Conservation (phyloP, 2,113 vertebrate species). For the Urocolius indicus region DNA sequence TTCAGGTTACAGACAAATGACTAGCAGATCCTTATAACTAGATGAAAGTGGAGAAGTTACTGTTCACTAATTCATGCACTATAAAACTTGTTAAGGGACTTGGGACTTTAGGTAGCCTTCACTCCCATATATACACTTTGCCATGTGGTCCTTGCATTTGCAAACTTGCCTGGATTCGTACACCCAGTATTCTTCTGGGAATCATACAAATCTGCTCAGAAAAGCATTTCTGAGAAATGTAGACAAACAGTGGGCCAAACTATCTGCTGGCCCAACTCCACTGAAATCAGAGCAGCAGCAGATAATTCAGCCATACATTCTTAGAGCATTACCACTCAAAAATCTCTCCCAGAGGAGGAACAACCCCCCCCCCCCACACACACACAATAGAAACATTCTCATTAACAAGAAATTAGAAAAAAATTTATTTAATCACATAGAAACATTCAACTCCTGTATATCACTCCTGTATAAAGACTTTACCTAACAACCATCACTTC, state of each 20-base stretch:
- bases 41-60: background rate
- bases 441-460: background rate
- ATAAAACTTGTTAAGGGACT: background rate
- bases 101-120: background rate
- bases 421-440: slow-evolving; percentile 2
- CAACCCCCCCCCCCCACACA: background rate
- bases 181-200: background rate
- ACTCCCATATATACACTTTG: background rate
- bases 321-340: slow-evolving; percentile 44
- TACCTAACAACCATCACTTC: background rate
- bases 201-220: background rate
- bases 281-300: slow-evolving; percentile 10
- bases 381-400: slow-evolving; percentile 3
- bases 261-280: slow-evolving; percentile 41
- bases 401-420: slow-evolving; percentile 38
- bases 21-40: background rate
- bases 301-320: slow-evolving; percentile 34
- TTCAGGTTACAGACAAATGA: background rate
- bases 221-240: slow-evolving; percentile 28
- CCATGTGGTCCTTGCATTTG: background rate
- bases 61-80: background rate
- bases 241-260: slow-evolving; percentile 34
- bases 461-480: background rate
- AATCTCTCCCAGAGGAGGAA: slow-evolving; percentile 1
- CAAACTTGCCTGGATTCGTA: background rate